Percentiles rank a stretch among this genome's conserved stretches.
Conservation (phyloP, 2,888 invertebrate genomes). For the Ectemnius cavifrons region DNA sequence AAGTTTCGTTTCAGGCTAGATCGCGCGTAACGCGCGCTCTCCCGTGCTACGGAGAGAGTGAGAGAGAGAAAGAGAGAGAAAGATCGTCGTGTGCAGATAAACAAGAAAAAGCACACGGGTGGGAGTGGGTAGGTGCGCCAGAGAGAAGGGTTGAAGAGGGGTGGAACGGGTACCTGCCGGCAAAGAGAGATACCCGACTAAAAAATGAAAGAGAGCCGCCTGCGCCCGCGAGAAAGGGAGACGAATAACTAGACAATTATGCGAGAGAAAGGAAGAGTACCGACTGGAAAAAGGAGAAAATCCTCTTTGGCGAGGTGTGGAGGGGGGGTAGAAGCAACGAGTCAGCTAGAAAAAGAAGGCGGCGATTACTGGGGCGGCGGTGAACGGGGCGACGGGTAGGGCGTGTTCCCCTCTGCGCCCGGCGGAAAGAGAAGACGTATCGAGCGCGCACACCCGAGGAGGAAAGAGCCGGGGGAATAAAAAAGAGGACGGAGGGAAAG, state of each 20-base stretch:
- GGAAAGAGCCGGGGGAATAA: slow-evolving; percentile 10
- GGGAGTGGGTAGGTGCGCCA: not conserved
- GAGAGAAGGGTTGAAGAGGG: not conserved
- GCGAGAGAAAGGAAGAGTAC: slow-evolving; percentile 12
- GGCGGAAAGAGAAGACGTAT: slow-evolving; percentile 1
- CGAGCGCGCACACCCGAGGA: slow-evolving; percentile 1
- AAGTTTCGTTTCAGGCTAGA: slow-evolving; percentile 67
- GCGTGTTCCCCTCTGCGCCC: not conserved
- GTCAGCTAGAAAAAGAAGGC: slow-evolving; percentile 3
- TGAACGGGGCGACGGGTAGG: slow-evolving; percentile 1
- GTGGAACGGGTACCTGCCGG: not conserved
- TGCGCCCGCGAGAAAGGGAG: slow-evolving; percentile 4
- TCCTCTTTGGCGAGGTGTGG: not conserved
- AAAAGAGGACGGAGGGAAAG: slow-evolving; percentile 35
- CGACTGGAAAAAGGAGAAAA: slow-evolving; percentile 16
- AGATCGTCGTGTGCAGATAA: not conserved
- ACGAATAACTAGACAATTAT: slow-evolving; percentile 21
- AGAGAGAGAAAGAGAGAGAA: slow-evolving; percentile 6
- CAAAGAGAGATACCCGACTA: not conserved
- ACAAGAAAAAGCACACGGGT: not conserved
- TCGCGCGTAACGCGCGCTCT: slow-evolving; percentile 38
- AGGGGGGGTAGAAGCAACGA: not conserved
- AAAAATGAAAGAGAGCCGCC: slow-evolving; percentile 1
- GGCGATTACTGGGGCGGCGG: not conserved
- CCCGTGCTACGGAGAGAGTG: slow-evolving; percentile 22